A percentile compares a stretch with the other conserved stretches of the same genome.
Conservation (phyloP, 2,113 vertebrate genomes). For the Neotragus moschatus region DNA sequence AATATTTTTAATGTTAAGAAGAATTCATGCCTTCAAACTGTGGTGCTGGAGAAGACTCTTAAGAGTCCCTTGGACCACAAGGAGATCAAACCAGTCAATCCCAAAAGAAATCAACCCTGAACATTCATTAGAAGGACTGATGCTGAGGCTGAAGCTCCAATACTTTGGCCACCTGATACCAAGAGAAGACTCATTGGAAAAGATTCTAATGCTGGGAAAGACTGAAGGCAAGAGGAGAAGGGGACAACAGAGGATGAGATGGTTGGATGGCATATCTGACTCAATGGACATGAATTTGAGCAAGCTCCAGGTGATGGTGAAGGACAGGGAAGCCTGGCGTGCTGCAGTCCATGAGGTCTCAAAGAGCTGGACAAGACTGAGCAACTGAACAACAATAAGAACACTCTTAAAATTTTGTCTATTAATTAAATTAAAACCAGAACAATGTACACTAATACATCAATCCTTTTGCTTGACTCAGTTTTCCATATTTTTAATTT, state of each 20-base stretch:
- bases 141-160: background rate
- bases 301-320: background rate
- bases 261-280: background rate
- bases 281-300: background rate
- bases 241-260: background rate
- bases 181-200: background rate
- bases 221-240: background rate
- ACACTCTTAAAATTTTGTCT: background rate
- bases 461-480: background rate
- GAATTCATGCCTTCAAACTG: background rate
- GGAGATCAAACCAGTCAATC: background rate
- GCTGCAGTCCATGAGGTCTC: background rate
- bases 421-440: background rate
- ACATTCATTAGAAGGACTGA: background rate
- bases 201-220: background rate
- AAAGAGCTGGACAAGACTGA: background rate
- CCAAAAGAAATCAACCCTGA: background rate
- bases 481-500: background rate
- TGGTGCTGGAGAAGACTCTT: background rate
- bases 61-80: background rate
- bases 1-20: background rate
- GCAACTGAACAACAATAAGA: background rate
- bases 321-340: background rate
- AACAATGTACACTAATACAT: background rate
- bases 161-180: background rate